A percentile compares a stretch with the other conserved stretches of the same genome.
phyloP scores from a whole-genome alignment of 1,140 invertebrate species.

The Drosophila tani region DNA sequence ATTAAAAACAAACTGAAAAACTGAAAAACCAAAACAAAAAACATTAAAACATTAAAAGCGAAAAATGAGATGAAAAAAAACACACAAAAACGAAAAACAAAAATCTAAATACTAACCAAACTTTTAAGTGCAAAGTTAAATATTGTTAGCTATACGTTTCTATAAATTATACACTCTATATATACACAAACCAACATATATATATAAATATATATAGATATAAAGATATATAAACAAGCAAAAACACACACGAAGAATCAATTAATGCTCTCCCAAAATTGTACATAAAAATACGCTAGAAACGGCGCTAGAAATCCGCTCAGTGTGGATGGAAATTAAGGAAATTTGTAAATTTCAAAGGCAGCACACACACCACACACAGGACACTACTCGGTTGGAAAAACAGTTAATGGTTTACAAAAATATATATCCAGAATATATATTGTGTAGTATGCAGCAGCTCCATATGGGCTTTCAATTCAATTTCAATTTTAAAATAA shows the following conservation, averaged over 20 bases:
- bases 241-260: conserved; percentile 15
- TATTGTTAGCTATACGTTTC: conserved; percentile 65
- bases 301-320: conserved; percentile 22
- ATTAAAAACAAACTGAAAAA: conserved; percentile 27
- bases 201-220: conserved; percentile 21
- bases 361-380: conserved; percentile 27
- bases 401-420: conserved; percentile 6
- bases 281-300: conserved; percentile 43
- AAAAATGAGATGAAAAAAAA: conserved; percentile 32
- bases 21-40: conserved; percentile 50
- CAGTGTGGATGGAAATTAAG: conserved; percentile 23
- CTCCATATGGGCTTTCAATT: conserved; percentile 18
- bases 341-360: conserved; percentile 42
- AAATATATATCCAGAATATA: conserved; percentile 1
- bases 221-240: conserved; percentile 2
- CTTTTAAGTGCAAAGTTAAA: conserved; percentile 82
- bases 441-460: conserved; percentile 2
- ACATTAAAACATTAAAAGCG: conserved; percentile 18
- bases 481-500: not conserved
- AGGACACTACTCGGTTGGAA: conserved; percentile 18
- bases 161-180: conserved; percentile 46
- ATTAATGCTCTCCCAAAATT: conserved; percentile 55
- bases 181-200: conserved; percentile 28
- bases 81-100: conserved; percentile 45
- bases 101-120: conserved; percentile 59